These are phyloP conservation scores for Hymenochirus boettgeri DNA, from an alignment of 2,113 vertebrate species.

Conservation along the genomic window DNA sequence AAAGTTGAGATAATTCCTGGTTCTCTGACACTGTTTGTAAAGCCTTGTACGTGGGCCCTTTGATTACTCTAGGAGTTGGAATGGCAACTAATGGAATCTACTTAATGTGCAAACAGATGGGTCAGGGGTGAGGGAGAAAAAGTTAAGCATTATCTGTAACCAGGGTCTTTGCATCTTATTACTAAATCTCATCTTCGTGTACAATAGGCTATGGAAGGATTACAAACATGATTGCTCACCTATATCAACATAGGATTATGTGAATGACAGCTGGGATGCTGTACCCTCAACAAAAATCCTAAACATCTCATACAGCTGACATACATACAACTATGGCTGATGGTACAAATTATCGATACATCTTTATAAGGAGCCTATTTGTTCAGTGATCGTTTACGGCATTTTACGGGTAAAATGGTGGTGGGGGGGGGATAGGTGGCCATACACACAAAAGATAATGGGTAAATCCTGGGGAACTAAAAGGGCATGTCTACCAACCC, in stretches of 20 bases:
- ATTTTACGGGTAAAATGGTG: too few relatives aligned
- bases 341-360: too few relatives aligned
- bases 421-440: too few relatives aligned
- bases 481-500: too few relatives aligned
- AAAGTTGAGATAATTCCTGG: not conserved
- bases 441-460: too few relatives aligned
- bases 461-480: too few relatives aligned
- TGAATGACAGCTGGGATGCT: too few relatives aligned
- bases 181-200: conserved; percentile 12
- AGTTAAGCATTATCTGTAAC: not conserved
- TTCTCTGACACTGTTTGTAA: conserved; percentile 14
- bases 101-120: conserved; percentile 21
- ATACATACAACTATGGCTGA: too few relatives aligned
- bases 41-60: conserved; percentile 2
- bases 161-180: conserved; percentile 31
- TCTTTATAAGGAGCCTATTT: too few relatives aligned
- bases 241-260: conserved; percentile 19
- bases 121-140: not conserved
- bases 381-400: too few relatives aligned
- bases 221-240: conserved; percentile 17
- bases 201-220: not conserved
- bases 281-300: too few relatives aligned
- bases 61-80: not conserved
- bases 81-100: not conserved
- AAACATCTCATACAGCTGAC: too few relatives aligned